Conservation (phyloP, 2,888 invertebrate genomes). For the Hermaeophaga mercurialis region DNA sequence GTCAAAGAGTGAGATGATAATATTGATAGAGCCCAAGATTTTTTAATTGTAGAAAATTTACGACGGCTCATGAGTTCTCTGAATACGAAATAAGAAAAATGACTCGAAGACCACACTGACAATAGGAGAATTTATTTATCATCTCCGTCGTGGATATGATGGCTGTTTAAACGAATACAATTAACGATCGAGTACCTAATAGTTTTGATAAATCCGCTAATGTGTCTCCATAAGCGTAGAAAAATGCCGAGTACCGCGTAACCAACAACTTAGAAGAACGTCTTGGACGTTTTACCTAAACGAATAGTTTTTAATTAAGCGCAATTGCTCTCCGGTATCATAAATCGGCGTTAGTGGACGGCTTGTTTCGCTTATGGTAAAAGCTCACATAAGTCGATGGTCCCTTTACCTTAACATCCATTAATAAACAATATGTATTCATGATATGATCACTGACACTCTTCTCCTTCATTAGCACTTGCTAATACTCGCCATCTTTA, state of each 20-base stretch:
- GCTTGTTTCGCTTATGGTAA: conserved; percentile 37
- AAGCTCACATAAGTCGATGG: conserved; percentile 36
- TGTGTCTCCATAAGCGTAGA: conserved; percentile 27
- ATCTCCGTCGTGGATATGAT: background rate
- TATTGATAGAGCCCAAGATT: too few relatives aligned
- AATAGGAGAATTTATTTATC: background rate
- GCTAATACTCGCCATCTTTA: conserved; percentile 39
- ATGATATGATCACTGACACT: conserved; percentile 38
- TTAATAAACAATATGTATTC: conserved; percentile 42
- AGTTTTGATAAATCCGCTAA: conserved; percentile 20
- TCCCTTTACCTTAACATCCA: conserved; percentile 40
- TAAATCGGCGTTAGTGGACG: conserved; percentile 35
- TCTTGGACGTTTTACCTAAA: conserved; percentile 31
- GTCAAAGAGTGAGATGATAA: too few relatives aligned
- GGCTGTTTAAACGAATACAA: conserved; percentile 10
- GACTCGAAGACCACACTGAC: background rate
- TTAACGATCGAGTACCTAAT: conserved; percentile 9
- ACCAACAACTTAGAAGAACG: conserved; percentile 22
- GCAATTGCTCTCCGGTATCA: conserved; percentile 30
- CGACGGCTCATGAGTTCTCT: too few relatives aligned
- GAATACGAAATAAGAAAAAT: too few relatives aligned
- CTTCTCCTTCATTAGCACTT: conserved; percentile 40
- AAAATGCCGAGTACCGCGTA: conserved; percentile 22
- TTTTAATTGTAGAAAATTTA: too few relatives aligned
- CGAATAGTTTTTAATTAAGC: conserved; percentile 38